phyloP scores from a whole-genome alignment of 2,888 invertebrate genomes.

The Euclidia mi region DNA sequence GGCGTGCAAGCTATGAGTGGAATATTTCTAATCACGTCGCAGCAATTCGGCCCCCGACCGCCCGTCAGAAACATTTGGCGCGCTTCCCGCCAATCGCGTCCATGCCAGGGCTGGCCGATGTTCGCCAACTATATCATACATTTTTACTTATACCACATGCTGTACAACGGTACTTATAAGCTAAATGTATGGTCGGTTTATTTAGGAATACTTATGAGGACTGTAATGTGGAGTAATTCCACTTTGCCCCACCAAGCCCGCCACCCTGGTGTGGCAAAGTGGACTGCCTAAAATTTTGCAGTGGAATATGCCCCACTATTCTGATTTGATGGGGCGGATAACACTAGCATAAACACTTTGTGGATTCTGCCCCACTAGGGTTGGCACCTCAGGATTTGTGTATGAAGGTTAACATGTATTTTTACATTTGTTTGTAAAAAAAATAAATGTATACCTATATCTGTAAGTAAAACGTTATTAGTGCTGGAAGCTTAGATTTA shows the following conservation, averaged over 20 bases:
- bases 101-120: conserved; percentile 59
- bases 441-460: too few species aligned
- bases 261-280: too few species aligned
- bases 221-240: not conserved
- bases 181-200: not conserved
- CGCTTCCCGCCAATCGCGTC: conserved; percentile 65
- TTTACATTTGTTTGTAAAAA: too few species aligned
- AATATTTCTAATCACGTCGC: conserved; percentile 80
- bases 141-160: conserved; percentile 18
- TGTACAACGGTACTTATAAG: conserved; percentile 12
- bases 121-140: conserved; percentile 22
- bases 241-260: too few species aligned
- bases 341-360: too few species aligned
- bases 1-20: conserved; percentile 22
- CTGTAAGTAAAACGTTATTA: too few species aligned
- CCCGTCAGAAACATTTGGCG: conserved; percentile 83
- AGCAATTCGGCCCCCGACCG: conserved; percentile 62
- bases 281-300: too few species aligned
- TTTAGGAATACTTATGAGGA: too few species aligned
- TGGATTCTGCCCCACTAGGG: conserved; percentile 26
- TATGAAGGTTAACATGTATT: too few species aligned
- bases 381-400: conserved; percentile 26
- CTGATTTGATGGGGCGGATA: too few species aligned
- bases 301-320: too few species aligned
- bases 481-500: too few species aligned